Evolutionary conservation across 1,140 invertebrate species (phyloP).

Genomic region (Drosophila athabasca): DNA sequence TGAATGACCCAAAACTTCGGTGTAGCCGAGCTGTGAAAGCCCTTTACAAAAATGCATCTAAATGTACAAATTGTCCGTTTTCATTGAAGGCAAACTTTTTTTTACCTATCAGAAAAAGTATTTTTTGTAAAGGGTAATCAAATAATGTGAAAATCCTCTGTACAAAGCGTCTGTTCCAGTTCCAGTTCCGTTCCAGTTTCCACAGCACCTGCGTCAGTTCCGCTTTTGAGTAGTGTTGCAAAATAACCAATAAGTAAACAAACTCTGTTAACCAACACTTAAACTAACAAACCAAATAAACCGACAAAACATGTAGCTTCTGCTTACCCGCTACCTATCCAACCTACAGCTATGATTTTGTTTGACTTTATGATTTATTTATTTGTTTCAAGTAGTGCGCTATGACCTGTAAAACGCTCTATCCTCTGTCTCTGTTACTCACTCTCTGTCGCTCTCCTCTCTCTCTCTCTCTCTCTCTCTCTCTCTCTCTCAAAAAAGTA

Average conservation of each 20-base stretch:
- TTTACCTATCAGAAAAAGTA: too few species aligned
- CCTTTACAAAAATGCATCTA: constrained; percentile 15
- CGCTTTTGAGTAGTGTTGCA: constrained; percentile 60
- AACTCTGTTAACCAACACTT: constrained; percentile 48
- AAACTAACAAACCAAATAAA: constrained; percentile 27
- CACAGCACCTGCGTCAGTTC: constrained; percentile 57
- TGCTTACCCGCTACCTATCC: constrained; percentile 41
- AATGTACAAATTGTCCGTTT: too few species aligned
- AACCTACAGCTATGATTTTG: constrained; percentile 17
- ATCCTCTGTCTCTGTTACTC: constrained; percentile 29
- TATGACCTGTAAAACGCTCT: constrained; percentile 42
- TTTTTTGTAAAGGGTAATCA: constrained; percentile 24
- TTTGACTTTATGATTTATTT: constrained; percentile 19
- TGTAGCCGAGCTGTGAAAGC: constrained; percentile 1
- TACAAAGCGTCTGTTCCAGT: constrained; percentile 60
- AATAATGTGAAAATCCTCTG: constrained; percentile 46
- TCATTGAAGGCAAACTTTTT: too few species aligned
- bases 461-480: constrained; percentile 15
- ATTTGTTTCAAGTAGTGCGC: constrained; percentile 54
- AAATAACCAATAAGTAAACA: constrained; percentile 32
- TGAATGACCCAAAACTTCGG: constrained; percentile 8
- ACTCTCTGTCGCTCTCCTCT: constrained; percentile 13
- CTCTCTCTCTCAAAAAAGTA: constrained; percentile 36
- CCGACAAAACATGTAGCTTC: constrained; percentile 39
- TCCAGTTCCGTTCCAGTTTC: constrained; percentile 45